phyloP scores from a whole-genome alignment of 2,113 vertebrate species.

The Stigmatopora argus region DNA sequence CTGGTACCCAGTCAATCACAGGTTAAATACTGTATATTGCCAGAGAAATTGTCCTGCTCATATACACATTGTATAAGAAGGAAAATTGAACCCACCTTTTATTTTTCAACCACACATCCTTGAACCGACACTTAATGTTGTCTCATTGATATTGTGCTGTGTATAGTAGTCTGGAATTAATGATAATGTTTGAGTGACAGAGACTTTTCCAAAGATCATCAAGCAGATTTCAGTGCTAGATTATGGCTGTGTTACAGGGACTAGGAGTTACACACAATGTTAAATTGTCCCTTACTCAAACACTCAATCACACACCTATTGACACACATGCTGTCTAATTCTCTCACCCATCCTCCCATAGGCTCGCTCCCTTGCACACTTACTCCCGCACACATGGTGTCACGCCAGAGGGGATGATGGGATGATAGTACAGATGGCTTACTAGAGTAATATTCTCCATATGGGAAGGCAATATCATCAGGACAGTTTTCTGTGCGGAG shows the following conservation, averaged over 20 bases:
- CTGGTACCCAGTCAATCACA: not conserved
- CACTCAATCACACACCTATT: slow-evolving; percentile 27
- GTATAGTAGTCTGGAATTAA: slow-evolving; percentile 3
- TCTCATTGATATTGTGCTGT: not conserved
- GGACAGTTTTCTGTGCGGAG: slow-evolving; percentile 44
- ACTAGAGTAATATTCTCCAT: slow-evolving; percentile 62
- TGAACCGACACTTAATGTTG: not conserved
- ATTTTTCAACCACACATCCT: not conserved
- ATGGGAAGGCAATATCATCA: slow-evolving; percentile 64
- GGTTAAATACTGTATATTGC: not conserved
- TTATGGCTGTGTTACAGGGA: slow-evolving; percentile 14
- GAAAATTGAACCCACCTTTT: not conserved
- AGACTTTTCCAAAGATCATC: slow-evolving; percentile 2
- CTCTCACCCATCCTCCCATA: slow-evolving; percentile 42
- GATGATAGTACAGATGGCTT: slow-evolving; percentile 63
- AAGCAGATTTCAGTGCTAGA: slow-evolving; percentile 21
- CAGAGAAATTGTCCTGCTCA: too few relatives aligned
- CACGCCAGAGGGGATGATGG: slow-evolving; percentile 51
- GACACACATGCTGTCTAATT: slow-evolving; percentile 18
- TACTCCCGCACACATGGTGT: slow-evolving; percentile 29
- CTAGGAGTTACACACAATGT: slow-evolving; percentile 25
- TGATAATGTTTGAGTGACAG: slow-evolving; percentile 16
- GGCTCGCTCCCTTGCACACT: slow-evolving; percentile 29
- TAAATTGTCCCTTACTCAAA: slow-evolving; percentile 10
- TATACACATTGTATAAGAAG: too few relatives aligned